Evolutionary conservation across 30 jellyfish, hydroid and myxozoan genomes (phyloP).

Genomic region (Aurelia sp.): DNA sequence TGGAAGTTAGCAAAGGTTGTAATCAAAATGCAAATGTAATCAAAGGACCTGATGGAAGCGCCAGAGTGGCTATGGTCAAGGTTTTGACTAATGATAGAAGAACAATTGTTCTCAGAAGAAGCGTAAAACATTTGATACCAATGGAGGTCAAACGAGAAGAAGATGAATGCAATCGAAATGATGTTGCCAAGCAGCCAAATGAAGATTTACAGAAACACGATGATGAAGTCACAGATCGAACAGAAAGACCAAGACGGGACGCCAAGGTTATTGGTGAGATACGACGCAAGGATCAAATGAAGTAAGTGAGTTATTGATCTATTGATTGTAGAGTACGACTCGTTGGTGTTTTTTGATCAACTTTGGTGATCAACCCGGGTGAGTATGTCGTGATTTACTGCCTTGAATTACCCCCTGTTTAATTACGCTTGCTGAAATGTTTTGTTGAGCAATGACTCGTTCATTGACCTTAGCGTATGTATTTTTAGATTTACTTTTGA

Average conservation of each 20-base stretch:
- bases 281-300: constrained; percentile 8
- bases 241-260: constrained; percentile 33
- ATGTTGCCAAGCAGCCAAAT: constrained; percentile 19
- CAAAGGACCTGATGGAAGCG: too few species aligned
- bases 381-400: constrained; percentile 33
- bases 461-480: too few species aligned
- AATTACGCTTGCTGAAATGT: too few species aligned
- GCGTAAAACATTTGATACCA: constrained; percentile 14
- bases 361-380: constrained; percentile 30
- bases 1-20: neutral
- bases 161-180: constrained; percentile 7
- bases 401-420: too few species aligned
- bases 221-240: constrained; percentile 14
- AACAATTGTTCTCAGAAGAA: neutral
- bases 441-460: neutral
- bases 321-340: neutral
- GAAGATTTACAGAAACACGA: constrained; percentile 5
- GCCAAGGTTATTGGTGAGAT: constrained; percentile 21
- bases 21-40: too few species aligned
- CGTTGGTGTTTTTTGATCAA: constrained; percentile 6
- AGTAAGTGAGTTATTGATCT: neutral
- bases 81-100: too few species aligned
- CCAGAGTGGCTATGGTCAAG: too few species aligned
- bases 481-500: too few species aligned
- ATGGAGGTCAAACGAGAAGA: neutral